Base-by-base conservation (phyloP, 2,888 invertebrate species). In the Drosophila prolongata region DNA sequence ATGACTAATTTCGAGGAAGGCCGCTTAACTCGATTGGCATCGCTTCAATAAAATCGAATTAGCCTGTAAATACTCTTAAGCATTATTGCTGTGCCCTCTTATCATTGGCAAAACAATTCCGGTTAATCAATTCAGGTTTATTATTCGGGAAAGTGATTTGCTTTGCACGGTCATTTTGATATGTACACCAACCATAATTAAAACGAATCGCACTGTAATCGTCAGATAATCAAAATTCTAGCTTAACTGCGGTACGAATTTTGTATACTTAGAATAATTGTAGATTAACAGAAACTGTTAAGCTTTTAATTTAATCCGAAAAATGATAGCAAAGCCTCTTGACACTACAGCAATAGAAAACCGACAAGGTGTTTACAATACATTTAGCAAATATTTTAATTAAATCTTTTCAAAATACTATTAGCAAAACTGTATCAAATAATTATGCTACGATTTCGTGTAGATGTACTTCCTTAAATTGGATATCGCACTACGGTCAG, bases 1-100 rank as follows among this genome's bases (percentile, higher is more conserved):
- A 24, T 47, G 47, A 43, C 24, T 35, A 47, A 56, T 14, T 62
- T 47, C 46, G 19, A 10, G 24, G 61, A 47, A 62, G 34, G 58
- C 40, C 38, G 54, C n/a, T 3, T 5, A 9, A 1, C 30, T 14
- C 19, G 58, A 42, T 42, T 54, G 58, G 30, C n/a, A 52, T 52
- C 57, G 37, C 50, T 27, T 4, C 13, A 14, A 30, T 9, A 9
- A 11, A 30, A 19, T 40, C 30, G 30, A 52, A 52, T 40, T 8
- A 8, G 9, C 1, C 30, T 8, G 14, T 14, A 27, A 40, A 11
- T 5, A 5, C 6, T 3, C n/a, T 0, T 11, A 16, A 16, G 3
- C 16, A 52, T 3, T 10, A 9, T 5, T 16, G 37, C 14, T 35
- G 54, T 27, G 35, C 34, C 13, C 11, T 4, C 34, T 60, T 55